Evolutionary conservation across 2,797 vertebrate genomes (phyloP).

Genomic region (Diplodus sargus): DNA sequence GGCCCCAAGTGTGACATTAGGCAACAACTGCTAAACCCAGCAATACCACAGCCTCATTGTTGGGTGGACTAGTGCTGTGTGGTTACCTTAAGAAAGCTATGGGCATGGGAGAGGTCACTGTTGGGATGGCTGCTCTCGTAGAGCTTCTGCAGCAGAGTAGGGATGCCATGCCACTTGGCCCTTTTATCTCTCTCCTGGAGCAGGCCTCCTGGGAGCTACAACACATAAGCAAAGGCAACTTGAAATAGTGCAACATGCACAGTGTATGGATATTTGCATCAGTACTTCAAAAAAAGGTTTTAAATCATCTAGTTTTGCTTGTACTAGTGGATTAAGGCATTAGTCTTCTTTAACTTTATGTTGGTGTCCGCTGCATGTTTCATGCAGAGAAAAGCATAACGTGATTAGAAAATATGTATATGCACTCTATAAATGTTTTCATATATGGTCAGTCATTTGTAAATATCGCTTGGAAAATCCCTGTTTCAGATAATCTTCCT

Average conservation of each 20-base stretch:
- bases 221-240: conserved; percentile 33
- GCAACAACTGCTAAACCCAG: not conserved
- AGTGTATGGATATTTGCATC: not conserved
- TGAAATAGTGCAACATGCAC: conserved; percentile 3
- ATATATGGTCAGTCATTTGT: not conserved
- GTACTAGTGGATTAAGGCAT: not conserved
- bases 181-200: conserved; percentile 94
- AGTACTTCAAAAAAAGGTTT: not conserved
- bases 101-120: conserved; percentile 94
- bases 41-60: not conserved
- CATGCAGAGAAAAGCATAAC: not conserved
- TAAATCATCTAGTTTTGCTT: not conserved
- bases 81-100: conserved; percentile 94
- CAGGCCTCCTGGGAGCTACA: conserved; percentile 91
- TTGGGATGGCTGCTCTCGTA: conserved; percentile 94
- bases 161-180: conserved; percentile 97
- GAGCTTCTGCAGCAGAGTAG: conserved; percentile 92
- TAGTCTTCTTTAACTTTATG: not conserved
- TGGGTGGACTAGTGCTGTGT: not conserved
- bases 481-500: not conserved
- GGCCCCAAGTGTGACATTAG: conserved; percentile 13
- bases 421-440: not conserved
- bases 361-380: not conserved
- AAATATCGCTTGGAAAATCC: not conserved
- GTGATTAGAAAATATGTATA: not conserved